phyloP scores from a whole-genome alignment of 2,113 vertebrate species.

The Crotalus horridus region DNA sequence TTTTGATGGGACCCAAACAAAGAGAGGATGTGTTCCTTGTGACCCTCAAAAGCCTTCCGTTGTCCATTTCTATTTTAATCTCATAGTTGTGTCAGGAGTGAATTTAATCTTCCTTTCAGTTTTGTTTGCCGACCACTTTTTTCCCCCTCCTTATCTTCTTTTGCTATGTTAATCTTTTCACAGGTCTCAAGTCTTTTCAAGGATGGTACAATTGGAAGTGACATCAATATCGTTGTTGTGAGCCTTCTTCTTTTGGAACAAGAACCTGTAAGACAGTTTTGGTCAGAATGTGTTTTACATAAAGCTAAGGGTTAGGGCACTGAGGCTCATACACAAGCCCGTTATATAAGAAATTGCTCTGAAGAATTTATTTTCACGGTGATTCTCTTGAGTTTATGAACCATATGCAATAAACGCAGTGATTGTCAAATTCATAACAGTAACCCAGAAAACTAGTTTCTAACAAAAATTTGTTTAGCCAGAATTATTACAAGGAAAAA shows the following conservation, averaged over 20 bases:
- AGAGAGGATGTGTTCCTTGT: background rate
- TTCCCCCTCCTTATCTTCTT: background rate
- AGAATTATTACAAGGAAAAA: background rate
- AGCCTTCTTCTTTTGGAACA: slow-evolving; percentile 93
- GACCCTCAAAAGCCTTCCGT: background rate
- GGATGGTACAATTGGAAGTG: slow-evolving; percentile 94
- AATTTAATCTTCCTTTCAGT: background rate
- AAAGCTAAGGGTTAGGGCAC: background rate
- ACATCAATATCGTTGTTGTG: slow-evolving; percentile 95
- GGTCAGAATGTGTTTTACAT: background rate
- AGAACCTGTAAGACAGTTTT: slow-evolving; percentile 84
- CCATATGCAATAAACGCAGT: background rate
- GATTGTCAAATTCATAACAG: background rate
- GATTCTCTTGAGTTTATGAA: slow-evolving; percentile 11
- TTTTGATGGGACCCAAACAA: background rate
- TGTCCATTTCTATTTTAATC: background rate
- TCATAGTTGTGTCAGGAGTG: background rate
- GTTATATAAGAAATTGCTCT: background rate
- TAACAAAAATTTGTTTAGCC: background rate
- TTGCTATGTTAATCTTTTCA: slow-evolving; percentile 16
- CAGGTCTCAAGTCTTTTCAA: slow-evolving; percentile 98
- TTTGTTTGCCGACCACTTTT: background rate
- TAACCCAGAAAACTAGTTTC: background rate
- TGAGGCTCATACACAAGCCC: background rate
- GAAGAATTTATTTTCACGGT: background rate